phyloP scores from a whole-genome alignment of 2,113 vertebrate genomes.

The Propithecus coquereli region DNA sequence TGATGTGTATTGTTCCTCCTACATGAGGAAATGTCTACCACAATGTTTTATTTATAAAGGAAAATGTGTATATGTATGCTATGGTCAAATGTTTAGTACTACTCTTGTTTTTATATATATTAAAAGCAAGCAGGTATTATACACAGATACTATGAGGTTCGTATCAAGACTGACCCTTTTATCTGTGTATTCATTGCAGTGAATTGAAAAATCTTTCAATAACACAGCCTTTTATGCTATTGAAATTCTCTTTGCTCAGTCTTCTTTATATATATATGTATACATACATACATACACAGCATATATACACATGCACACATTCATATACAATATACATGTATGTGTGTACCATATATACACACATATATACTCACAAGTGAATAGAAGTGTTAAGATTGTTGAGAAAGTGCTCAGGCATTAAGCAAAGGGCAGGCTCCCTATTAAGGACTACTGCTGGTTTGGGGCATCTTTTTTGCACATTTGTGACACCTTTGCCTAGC shows the following conservation, averaged over 20 bases:
- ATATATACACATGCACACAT: no score
- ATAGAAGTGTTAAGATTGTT: neutral
- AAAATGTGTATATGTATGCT: neutral
- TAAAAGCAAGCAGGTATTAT: constrained; percentile 32
- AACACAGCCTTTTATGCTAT: neutral
- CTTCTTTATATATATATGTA: neutral
- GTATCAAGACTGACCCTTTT: neutral
- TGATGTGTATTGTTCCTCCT: neutral
- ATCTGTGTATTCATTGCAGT: neutral
- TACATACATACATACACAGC: neutral
- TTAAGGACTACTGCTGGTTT: neutral
- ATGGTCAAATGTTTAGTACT: neutral
- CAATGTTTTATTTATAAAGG: neutral
- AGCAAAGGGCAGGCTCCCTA: neutral
- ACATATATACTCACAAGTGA: neutral
- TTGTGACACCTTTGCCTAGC: neutral
- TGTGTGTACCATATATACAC: neutral
- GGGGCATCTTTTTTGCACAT: neutral
- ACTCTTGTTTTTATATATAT: neutral
- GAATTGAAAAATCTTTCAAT: neutral
- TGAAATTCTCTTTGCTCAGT: neutral
- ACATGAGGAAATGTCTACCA: neutral
- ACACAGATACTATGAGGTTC: neutral
- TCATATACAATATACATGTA: no score
- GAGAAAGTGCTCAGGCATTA: neutral